Base-by-base conservation (phyloP, 2,113 vertebrate genomes). In the Labeo catla region DNA sequence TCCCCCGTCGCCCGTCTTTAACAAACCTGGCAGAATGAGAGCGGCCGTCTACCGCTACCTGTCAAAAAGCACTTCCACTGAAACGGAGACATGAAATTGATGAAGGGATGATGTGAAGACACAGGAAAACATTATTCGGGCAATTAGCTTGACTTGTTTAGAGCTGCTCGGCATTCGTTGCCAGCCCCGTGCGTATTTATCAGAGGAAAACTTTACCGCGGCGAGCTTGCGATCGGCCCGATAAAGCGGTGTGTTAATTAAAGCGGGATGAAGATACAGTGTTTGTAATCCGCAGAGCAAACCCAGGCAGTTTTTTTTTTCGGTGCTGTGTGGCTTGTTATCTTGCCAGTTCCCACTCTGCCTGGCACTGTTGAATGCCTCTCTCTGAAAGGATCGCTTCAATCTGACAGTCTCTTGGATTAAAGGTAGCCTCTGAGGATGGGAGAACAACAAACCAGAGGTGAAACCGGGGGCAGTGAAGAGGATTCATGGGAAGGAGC, bases 341-440 rank as follows among this genome's bases (percentile, higher is more conserved):
- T 94, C 93, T 93, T 89, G 70, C 86, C 88, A 87, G 88, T 81
- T 89, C 89, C 92, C 87, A 91, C 92, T 94, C 93, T 93, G 91
- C 89, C 81, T 92, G 90, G 90, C 93, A 92, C 92, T 87, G 89
- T 87, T 90, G 90, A 92, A 93, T 91, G 92, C 90, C 91, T 91
- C 87, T 84, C 81, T 84, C 89, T 93, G 93, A 93, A 93, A 92
- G 91, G 90, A 91, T 87, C 91, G 90, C 94, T 94, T 92, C 93
- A 93, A 93, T 93, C 92, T 93, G 93, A 93, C 92, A 93, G 93
- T 94, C 86, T 87, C 92, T 92, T 91, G 93, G 93, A 95, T 94
- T 94, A 94, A 89, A 92, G 89, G 91, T 92, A 94, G 92, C 36
- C 47, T 91, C 92, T 92, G 90, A 91, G 91, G 91, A 93, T 88